Evolutionary conservation across 2,113 vertebrate species (phyloP).

Genomic region (Opisthocomus hoazin): DNA sequence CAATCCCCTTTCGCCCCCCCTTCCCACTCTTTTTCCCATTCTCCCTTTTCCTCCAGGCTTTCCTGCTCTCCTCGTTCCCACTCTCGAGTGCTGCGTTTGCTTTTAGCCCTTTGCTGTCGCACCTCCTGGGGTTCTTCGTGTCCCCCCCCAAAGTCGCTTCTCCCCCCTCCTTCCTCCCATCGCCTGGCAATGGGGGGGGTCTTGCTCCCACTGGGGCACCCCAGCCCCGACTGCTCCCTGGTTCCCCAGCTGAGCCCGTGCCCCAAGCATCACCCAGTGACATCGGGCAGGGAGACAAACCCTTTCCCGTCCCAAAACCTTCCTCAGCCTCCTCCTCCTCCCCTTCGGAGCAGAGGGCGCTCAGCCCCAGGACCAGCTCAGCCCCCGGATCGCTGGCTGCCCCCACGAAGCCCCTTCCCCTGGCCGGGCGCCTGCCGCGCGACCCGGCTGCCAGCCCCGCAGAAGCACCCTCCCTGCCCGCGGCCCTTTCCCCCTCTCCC

Average conservation of each 20-base stretch:
- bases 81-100: accelerated
- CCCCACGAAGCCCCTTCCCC: not conserved
- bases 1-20: accelerated
- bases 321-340: not conserved
- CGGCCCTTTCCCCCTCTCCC: not conserved
- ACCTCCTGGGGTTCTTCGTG: not conserved
- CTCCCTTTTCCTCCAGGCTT: not conserved
- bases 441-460: not conserved
- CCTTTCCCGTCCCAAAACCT: not conserved
- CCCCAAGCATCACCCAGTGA: not conserved
- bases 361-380: not conserved
- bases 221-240: accelerated
- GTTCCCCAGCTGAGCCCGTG: not conserved
- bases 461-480: not conserved
- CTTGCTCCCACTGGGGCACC: not conserved
- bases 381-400: accelerated
- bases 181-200: accelerated
- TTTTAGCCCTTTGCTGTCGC: not conserved
- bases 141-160: not conserved
- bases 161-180: not conserved
- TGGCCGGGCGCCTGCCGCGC: accelerated
- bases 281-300: accelerated
- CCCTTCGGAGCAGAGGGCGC: too few species aligned
- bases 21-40: not conserved
- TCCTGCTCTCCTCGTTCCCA: not conserved